These are phyloP conservation scores for Lydus trimaculatus DNA, from an alignment of 2,888 invertebrate genomes.

Conservation along the genomic window DNA sequence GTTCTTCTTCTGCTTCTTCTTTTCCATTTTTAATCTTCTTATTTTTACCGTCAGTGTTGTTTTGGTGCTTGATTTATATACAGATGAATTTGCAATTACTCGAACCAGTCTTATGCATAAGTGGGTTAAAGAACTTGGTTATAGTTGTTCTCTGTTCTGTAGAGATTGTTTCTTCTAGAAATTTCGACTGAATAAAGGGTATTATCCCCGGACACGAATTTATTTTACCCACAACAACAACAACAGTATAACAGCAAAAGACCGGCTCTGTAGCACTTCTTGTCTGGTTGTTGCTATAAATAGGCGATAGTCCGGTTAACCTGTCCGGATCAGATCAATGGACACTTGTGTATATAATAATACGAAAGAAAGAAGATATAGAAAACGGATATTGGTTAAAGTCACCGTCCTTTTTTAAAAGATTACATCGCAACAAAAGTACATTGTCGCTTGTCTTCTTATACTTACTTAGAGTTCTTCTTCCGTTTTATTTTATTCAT, in stretches of 20 bases:
- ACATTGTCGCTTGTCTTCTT: background rate
- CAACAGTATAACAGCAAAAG: slow-evolving; percentile 9
- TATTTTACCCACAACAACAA: background rate
- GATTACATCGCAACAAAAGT: background rate
- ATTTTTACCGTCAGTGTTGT: background rate
- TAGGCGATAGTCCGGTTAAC: slow-evolving; percentile 29
- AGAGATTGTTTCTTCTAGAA: background rate
- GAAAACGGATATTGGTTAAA: slow-evolving; percentile 9
- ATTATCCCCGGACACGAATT: slow-evolving; percentile 16
- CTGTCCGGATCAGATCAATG: slow-evolving; percentile 27
- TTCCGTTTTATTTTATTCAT: background rate
- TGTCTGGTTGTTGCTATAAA: slow-evolving; percentile 29
- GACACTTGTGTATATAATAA: slow-evolving; percentile 9
- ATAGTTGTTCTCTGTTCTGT: too few relatives aligned
- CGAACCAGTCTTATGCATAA: background rate
- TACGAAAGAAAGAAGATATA: slow-evolving; percentile 11
- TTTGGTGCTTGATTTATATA: background rate
- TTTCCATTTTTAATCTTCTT: too few relatives aligned
- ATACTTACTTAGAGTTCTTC: background rate
- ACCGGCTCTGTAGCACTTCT: slow-evolving; percentile 20
- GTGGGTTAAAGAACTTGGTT: background rate
- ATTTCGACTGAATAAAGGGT: background rate
- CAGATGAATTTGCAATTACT: background rate
- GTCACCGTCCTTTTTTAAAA: slow-evolving; percentile 14
- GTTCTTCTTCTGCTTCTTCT: too few relatives aligned